Evolutionary conservation across 2,888 invertebrate species (phyloP), one percentile per base, ranked within the genome.

Genomic region (Theretra japonica): DNA sequence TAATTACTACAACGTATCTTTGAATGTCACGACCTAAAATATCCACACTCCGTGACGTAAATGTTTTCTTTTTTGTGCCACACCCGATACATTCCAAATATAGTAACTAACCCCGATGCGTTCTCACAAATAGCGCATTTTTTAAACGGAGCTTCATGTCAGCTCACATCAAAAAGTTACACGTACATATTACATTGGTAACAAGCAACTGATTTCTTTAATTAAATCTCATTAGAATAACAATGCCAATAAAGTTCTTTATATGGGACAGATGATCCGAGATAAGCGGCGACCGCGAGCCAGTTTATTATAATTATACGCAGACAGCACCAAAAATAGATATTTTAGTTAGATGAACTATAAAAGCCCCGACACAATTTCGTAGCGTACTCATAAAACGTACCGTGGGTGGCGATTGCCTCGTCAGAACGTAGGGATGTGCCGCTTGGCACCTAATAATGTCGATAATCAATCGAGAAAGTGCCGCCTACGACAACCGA

Each of bases 401-500:
- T 77, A 70, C 73, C 72, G 78, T 79, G 75, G 79, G 77, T 76
- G 76, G 79, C 74, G 74, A 80, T 80, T 78, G 76, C 74, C 68
- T 78, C 74, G 75, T 76, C 74, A 76, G 73, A 75, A 74, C 69
- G 48, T 75, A 78, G 72, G 74, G 76, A 79, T 75, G 77, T 79
- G 77, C 75, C 77, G 78, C 76, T 76, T 74, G 76, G 74, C 73
- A 78, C 80, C 83, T 89, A 90, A 88, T 88, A 86, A 86, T 87
- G 89, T 83, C 82, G 80, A 83, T 83, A 86, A 86, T 88, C 87
- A 88, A 90, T 89, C 84, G 86, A 85, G 86, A 87, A 84, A 87
- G 84, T 84, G 85, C 78, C 82, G 82, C 80, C 77, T 77, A 82
- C 78, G 84, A 86, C 85, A 83, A 77, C 76, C 86, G 86, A 25